phyloP scores from a whole-genome alignment of 1,140 invertebrate genomes.

The Gonioctena quinquepunctata region DNA sequence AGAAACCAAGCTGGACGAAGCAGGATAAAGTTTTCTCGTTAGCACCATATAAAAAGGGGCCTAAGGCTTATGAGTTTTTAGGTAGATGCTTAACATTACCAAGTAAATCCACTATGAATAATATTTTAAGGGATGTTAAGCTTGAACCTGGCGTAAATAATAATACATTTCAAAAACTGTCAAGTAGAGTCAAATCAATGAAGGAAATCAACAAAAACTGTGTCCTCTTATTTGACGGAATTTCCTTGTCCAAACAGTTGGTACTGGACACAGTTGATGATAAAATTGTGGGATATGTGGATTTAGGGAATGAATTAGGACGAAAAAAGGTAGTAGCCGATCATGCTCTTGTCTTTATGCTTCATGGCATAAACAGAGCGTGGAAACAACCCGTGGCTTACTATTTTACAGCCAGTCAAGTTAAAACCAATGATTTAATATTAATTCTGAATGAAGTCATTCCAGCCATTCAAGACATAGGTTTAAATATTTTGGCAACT shows the following conservation, averaged over 20 bases:
- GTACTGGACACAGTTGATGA: constrained; percentile 31
- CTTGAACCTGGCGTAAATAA: constrained; percentile 18
- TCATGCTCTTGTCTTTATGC: constrained; percentile 33
- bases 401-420: constrained; percentile 19
- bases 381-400: constrained; percentile 30
- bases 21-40: background rate
- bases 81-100: constrained; percentile 16
- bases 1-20: background rate
- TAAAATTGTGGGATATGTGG: constrained; percentile 48
- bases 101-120: constrained; percentile 15
- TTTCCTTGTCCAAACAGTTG: constrained; percentile 7
- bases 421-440: constrained; percentile 16
- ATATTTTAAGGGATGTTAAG: constrained; percentile 16
- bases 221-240: constrained; percentile 30
- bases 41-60: background rate
- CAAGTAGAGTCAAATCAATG: constrained; percentile 20
- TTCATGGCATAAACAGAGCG: constrained; percentile 11
- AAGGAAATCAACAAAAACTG: constrained; percentile 14
- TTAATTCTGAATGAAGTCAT: constrained; percentile 24
- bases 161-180: constrained; percentile 3
- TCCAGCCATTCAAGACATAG: constrained; percentile 1
- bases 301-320: constrained; percentile 46
- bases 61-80: constrained; percentile 8
- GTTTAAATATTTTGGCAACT: constrained; percentile 22
- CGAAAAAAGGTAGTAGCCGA: constrained; percentile 20